Base-by-base conservation (phyloP, 2,113 vertebrate species). In the Pseudopodoces humilis region DNA sequence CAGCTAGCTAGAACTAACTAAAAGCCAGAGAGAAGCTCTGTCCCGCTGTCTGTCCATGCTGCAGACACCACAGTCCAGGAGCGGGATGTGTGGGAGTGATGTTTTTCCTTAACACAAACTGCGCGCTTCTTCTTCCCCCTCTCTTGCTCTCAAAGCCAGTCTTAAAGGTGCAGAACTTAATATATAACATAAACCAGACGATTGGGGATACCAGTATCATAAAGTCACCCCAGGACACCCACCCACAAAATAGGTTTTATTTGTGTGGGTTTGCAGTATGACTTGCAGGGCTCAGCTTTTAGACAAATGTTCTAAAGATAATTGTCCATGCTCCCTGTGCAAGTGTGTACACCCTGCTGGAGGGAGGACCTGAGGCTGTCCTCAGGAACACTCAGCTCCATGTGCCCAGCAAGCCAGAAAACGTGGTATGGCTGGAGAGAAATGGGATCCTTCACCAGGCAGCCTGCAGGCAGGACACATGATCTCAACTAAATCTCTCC, bases 351-450 rank as follows among this genome's bases (percentile, higher is more conserved):
- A 5, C 31, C 16, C 52, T 78, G 20, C n/a, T 50, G 33, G 52
- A 47, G 43, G 60, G 56, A 46, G 70, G 31, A 37, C 13, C 47
- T 41, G 56, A 63, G 25, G 60, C 20, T 72, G 33, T 15, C 15
- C 25, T 78, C 27, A 21, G 43, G 33, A 84, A 4, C 25, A 25
- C 33, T 55, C 23, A 50, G 13, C 5, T 71, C 47, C 43, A 3
- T 9, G 25, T 11, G 60, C 23, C 25, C 46, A 78, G 10, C 18
- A 44, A 64, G 35, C 10, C 10, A 6, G 20, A 39, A 84, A 70
- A 58, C 0, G 3, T 43, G 5, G 2, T 1, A 4, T 39, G 43
- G 21, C 14, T 21, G 16, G 27, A 43, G 12, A 75, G 2, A 30
- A 10, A 46, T 6, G 33, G 7, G 5, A 46, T 56, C 23, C 31